Conservation (phyloP, 2,888 invertebrate species). For the Volucella bombylans region DNA sequence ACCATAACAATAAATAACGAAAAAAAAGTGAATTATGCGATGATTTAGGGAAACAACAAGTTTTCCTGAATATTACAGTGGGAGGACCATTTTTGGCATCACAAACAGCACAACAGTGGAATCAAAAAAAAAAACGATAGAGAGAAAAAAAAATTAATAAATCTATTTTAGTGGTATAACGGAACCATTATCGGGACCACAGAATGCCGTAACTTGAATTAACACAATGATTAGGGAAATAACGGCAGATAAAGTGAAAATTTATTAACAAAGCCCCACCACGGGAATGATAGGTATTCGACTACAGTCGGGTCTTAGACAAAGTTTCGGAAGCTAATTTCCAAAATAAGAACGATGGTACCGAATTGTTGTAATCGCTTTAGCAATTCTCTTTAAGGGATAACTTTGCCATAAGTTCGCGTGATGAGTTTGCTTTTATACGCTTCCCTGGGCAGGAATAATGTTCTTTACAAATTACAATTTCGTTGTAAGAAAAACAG, state of each 20-base stretch:
- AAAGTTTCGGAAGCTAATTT: conserved; percentile 39
- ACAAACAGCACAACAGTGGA: neutral
- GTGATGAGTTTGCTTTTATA: conserved; percentile 25
- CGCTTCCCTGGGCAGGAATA: neutral
- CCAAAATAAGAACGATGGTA: conserved; percentile 19
- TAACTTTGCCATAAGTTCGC: conserved; percentile 27
- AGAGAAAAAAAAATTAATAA: conserved; percentile 59
- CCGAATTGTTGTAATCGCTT: conserved; percentile 37
- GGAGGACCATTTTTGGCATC: neutral
- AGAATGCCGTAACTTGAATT: conserved; percentile 60
- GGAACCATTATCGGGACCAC: conserved; percentile 54
- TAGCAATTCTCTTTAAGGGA: conserved; percentile 18
- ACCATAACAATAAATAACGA: conserved; percentile 41
- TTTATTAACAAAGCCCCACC: conserved; percentile 43
- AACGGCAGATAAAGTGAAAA: conserved; percentile 42
- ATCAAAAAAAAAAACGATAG: neutral
- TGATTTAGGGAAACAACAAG: conserved; percentile 38
- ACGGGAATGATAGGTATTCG: neutral
- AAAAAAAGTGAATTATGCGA: conserved; percentile 54
- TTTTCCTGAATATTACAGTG: conserved; percentile 21
- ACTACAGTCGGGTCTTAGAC: neutral
- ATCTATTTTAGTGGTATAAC: conserved; percentile 65
- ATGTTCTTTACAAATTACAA: too few species aligned
- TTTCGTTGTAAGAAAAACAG: too few species aligned
- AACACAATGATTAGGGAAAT: conserved; percentile 59